Evolutionary conservation across 2,888 invertebrate genomes (phyloP).

Genomic region (Drosophila longiperda): DNA sequence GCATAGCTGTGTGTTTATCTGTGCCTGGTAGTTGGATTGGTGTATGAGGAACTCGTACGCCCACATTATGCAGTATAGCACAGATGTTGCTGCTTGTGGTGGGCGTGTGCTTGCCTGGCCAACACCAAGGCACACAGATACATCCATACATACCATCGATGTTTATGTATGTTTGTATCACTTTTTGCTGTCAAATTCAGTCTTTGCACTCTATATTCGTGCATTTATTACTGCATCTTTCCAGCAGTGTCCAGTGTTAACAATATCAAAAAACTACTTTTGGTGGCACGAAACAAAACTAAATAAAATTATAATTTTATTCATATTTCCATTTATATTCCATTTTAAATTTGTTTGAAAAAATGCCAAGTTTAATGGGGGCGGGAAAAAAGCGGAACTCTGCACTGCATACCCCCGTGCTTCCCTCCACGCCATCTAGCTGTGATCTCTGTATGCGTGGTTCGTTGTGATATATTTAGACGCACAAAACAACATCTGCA

Average conservation of each 20-base stretch:
- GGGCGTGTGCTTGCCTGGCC: slow-evolving; percentile 53
- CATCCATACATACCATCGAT: slow-evolving; percentile 2
- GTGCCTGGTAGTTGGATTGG: slow-evolving; percentile 22
- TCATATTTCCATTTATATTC: neutral
- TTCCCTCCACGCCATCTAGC: slow-evolving; percentile 7
- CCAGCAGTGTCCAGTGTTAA: neutral
- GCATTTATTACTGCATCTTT: slow-evolving; percentile 38
- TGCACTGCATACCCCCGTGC: neutral
- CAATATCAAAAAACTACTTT: neutral
- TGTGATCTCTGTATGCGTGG: slow-evolving; percentile 2
- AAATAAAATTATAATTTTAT: neutral
- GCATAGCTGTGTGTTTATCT: slow-evolving; percentile 53
- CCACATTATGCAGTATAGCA: slow-evolving; percentile 63
- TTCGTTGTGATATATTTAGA: slow-evolving; percentile 37
- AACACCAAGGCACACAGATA: slow-evolving; percentile 18
- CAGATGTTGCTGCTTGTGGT: slow-evolving; percentile 60
- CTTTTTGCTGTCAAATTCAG: slow-evolving; percentile 16
- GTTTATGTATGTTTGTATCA: slow-evolving; percentile 7
- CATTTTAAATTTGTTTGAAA: neutral
- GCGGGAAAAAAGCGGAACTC: neutral
- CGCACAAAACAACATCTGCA: slow-evolving; percentile 27
- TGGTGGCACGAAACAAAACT: neutral
- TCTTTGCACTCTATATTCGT: slow-evolving; percentile 21
- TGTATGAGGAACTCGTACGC: slow-evolving; percentile 62
- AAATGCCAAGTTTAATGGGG: neutral